phyloP scores from a whole-genome alignment of 1,140 invertebrate genomes.

The Frieseomelitta varia region DNA sequence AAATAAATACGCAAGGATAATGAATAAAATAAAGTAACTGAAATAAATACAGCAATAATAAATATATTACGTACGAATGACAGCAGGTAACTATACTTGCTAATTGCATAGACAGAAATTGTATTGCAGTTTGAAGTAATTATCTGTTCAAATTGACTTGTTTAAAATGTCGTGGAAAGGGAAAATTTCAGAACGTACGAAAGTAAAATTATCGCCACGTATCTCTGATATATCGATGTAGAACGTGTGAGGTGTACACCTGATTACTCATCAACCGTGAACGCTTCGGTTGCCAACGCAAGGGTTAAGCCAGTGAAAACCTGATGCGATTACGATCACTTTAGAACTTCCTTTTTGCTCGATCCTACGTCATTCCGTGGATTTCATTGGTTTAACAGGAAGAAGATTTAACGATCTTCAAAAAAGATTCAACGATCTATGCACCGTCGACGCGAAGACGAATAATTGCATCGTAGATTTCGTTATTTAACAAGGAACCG shows the following conservation, averaged over 20 bases:
- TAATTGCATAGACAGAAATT: neutral
- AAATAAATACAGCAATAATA: no score
- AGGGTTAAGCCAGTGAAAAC: neutral
- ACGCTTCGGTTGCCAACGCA: neutral
- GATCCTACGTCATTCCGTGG: neutral
- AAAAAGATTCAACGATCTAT: no score
- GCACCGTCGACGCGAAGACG: neutral
- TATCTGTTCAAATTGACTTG: neutral
- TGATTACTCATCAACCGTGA: neutral
- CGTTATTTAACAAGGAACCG: neutral
- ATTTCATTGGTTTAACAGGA: neutral
- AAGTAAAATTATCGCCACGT: neutral
- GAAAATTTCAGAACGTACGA: neutral
- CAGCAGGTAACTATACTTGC: no score
- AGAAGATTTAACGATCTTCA: neutral
- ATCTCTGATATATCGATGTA: neutral
- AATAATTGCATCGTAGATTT: neutral
- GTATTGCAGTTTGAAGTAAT: neutral
- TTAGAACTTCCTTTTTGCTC: neutral
- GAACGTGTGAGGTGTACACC: neutral
- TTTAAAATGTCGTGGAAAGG: neutral
- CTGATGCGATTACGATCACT: neutral
- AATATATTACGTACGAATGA: no score
- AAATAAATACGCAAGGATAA: no score
- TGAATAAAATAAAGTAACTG: no score